Evolutionary conservation across 2,113 vertebrate species (phyloP).

Genomic region (Laticauda laticaudata): DNA sequence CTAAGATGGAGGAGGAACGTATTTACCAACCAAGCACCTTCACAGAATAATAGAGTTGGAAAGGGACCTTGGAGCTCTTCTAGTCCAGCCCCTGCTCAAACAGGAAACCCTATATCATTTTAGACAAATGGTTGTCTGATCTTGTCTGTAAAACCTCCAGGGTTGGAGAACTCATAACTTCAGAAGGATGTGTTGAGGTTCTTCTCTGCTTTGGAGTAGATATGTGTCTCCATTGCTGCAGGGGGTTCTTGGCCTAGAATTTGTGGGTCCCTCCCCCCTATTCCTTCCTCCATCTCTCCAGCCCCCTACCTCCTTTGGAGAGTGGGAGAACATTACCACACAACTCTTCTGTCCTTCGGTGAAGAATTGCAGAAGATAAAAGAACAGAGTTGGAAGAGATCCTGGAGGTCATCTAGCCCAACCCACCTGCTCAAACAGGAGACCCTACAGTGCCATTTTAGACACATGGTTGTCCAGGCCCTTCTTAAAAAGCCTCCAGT

Average conservation of each 20-base stretch:
- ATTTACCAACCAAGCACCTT: not conserved
- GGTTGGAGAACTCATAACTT: not conserved
- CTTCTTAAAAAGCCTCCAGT: not conserved
- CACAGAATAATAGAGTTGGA: not conserved
- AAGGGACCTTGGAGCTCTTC: not conserved
- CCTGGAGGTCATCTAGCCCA: too few species aligned
- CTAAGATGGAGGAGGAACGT: too few species aligned
- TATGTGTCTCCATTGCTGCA: not conserved
- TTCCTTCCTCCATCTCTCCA: not conserved
- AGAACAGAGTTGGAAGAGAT: too few species aligned
- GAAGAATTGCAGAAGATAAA: too few species aligned
- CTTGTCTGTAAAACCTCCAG: not conserved
- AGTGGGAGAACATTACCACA: not conserved
- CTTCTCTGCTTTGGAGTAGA: not conserved
- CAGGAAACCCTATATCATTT: not conserved
- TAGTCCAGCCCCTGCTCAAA: not conserved
- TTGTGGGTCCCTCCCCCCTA: not conserved
- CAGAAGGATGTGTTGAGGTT: not conserved
- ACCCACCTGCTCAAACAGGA: too few species aligned
- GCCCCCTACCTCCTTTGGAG: not conserved
- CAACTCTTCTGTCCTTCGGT: not conserved
- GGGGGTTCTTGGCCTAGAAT: not conserved
- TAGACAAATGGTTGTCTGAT: not conserved
- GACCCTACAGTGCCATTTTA: too few species aligned
- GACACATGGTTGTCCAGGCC: not conserved